Evolutionary conservation across 2,888 invertebrate species (phyloP), one percentile per base, ranked within the genome.

Genomic region (Tetragnatha montana): DNA sequence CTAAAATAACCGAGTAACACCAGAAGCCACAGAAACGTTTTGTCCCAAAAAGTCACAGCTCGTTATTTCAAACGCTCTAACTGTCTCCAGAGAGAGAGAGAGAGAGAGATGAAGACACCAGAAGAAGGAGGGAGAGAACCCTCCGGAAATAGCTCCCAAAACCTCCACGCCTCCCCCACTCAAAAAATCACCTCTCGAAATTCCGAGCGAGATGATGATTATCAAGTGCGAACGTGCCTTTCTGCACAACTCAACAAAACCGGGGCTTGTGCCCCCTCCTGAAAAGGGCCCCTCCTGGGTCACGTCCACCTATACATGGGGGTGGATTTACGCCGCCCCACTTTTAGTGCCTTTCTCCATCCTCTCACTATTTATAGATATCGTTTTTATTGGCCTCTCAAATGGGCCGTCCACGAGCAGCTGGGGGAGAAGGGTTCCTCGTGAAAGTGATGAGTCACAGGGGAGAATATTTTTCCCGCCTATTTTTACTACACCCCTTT

Each of bases 351-450:
- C 51, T 50, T 50, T 50, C 50, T 19, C 12, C 79, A 21, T 22
- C 35, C 60, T 7, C 14, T 71, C 68, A 73, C 85, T 79, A 86
- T 86, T 86, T 86, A 86, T 76, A 84, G 79, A 70, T 78, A 84
- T 79, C 79, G 85, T 86, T 86, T 86, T 86, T 86, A 86, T 86
- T 79, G 85, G 76, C 71, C 51, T 35, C 35, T 78, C 71, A 86
- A 86, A 86, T 86, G 70, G 78, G 8, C 74, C 81, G 81, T 81
- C 50, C 19, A 35, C 49, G 49, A 73, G 50, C 82, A 82, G 82
- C 71, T 82, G 82, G 70, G 19, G 73, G 49, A 82, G 81, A 51
- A 73, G 51, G 73, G 74, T 10, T 35, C 8, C 12, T 14, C n/a
- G 35, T 21, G 50, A 51, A 82, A 74, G 74, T 21, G 73, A 51